Base-by-base conservation (phyloP, 2,888 invertebrate species). In the Trichopria drosophilae region DNA sequence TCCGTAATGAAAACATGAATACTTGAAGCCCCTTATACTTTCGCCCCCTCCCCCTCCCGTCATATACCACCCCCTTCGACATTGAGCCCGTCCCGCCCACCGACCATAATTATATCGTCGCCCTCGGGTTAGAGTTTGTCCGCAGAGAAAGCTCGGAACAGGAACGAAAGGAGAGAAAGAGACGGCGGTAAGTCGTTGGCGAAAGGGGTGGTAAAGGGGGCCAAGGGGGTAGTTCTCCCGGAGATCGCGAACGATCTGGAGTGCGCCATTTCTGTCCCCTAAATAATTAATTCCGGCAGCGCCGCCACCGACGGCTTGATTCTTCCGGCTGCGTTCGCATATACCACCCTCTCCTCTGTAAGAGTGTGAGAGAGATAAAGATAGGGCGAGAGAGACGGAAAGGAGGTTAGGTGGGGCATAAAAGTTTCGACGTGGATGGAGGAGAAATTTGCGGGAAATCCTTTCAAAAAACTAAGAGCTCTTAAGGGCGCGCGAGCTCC, bases 231-330 rank as follows among this genome's bases (percentile, higher is more conserved):
- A 47, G 49, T 40, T 52, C 49, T 49, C 40, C 51, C 57, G 58
- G 57, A 51, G 60, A 57, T 58, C 63, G 63, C 64, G 65, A 66
- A 63, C 61, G 66, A 58, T 64, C 54, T 61, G 65, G 63, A 64
- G 58, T 64, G 69, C 71, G 72, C 73, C 72, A 73, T 74, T 74
- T 73, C 69, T 72, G 71, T 72, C 73, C 73, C 74, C 73, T 75
- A 74, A 73, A 75, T 75, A 75, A 74, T 75, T 75, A 75, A 75
- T 74, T 74, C 73, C 72, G 70, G 72, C 71, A 73, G 69, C 66
- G 67, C 69, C 70, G 69, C 62, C 67, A 68, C 70, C 72, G n/a
- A n/a, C n/a, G n/a, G n/a, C n/a, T n/a, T n/a, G n/a, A n/a, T n/a
- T n/a, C n/a, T n/a, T n/a, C n/a, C n/a, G n/a, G n/a, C n/a, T n/a